Evolutionary conservation across 2,797 vertebrate genomes (phyloP).

Genomic region (Cheirogaleus major): DNA sequence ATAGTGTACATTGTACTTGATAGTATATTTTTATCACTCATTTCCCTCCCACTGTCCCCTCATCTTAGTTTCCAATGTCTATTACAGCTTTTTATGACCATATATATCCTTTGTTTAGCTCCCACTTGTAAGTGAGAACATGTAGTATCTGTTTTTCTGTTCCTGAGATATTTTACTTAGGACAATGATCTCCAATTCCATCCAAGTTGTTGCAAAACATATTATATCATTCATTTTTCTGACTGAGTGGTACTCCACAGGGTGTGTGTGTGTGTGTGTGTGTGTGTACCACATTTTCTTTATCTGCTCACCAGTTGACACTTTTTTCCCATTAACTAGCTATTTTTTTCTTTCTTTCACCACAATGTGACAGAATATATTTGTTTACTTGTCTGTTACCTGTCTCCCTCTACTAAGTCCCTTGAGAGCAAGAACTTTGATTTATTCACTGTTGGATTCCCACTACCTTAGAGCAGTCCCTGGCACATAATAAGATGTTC

Average conservation of each 20-base stretch:
- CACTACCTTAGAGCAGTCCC: neutral
- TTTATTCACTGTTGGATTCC: neutral
- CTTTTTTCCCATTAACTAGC: neutral
- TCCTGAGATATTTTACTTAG: neutral
- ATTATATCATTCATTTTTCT: neutral
- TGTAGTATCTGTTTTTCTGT: neutral
- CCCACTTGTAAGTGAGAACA: neutral
- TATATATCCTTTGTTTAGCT: neutral
- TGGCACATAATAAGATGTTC: neutral
- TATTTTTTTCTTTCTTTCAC: neutral
- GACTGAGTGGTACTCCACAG: neutral
- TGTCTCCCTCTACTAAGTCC: neutral
- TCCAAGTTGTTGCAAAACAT: neutral
- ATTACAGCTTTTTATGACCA: neutral
- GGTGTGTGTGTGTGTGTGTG: no score
- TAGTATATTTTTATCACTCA: neutral
- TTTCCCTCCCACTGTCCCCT: neutral
- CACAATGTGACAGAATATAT: neutral
- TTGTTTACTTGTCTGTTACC: neutral
- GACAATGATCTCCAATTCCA: neutral
- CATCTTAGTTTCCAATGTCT: neutral
- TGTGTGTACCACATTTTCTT: neutral
- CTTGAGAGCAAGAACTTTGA: neutral
- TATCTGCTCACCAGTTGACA: neutral
- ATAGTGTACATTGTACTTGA: neutral